Percentiles rank a stretch among this genome's conserved stretches.
phyloP scores from a whole-genome alignment of 2,797 vertebrate genomes.

The Hydrocynus forskahlii region DNA sequence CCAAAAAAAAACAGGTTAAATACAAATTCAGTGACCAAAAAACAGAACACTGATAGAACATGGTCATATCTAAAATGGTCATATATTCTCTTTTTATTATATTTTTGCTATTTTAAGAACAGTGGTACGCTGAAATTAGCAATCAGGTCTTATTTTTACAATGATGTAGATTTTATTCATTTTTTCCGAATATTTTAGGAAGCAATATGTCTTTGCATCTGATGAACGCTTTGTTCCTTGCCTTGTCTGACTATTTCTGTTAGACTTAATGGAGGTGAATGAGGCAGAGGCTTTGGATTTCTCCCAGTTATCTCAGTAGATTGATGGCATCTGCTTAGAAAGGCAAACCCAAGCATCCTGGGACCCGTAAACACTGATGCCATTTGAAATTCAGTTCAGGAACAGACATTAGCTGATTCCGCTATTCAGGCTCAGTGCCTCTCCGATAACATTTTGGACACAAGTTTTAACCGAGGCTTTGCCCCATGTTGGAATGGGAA shows the following conservation, averaged over 20 bases:
- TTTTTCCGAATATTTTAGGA: no score
- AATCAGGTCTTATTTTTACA: no score
- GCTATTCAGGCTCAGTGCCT: not conserved
- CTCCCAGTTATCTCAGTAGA: not conserved
- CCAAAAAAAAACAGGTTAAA: not conserved
- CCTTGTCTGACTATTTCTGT: not conserved
- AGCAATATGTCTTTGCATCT: no score
- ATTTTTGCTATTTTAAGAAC: no score
- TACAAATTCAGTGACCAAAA: no score
- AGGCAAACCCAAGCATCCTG: not conserved
- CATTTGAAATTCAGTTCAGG: not conserved
- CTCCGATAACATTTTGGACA: not conserved
- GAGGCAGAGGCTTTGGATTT: not conserved
- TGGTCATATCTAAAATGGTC: no score
- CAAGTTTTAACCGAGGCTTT: slow-evolving; percentile 1
- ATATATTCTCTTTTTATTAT: no score
- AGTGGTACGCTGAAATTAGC: no score
- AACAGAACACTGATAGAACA: not conserved
- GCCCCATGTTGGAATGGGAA: not conserved
- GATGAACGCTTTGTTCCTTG: not conserved
- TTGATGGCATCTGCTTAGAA: not conserved
- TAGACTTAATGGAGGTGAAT: not conserved
- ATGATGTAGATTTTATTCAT: no score
- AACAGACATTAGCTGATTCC: not conserved
- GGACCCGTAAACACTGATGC: not conserved